phyloP scores from a whole-genome alignment of 2,113 vertebrate species.

The Cricetomys ansorgei region DNA sequence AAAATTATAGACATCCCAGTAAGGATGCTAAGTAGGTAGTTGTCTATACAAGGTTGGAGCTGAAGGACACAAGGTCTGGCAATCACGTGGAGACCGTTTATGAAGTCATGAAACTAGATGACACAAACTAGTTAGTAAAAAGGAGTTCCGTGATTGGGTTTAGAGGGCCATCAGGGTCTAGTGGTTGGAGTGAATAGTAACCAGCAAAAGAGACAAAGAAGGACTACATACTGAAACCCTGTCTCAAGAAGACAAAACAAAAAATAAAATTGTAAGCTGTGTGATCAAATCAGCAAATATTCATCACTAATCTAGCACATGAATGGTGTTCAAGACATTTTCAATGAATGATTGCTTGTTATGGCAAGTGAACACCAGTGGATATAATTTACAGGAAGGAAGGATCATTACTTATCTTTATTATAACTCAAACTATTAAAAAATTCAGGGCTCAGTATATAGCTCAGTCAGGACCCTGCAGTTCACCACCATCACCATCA shows the following conservation, averaged over 20 bases:
- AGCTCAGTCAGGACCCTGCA: neutral
- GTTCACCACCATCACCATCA: neutral
- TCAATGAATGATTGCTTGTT: neutral
- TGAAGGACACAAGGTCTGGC: neutral
- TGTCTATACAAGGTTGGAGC: neutral
- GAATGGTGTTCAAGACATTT: neutral
- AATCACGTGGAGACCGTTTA: neutral
- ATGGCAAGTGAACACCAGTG: neutral
- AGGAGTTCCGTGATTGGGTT: neutral
- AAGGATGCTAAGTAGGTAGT: neutral
- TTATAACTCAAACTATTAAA: conserved; percentile 29
- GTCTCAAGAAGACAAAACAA: neutral
- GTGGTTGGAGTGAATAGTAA: neutral
- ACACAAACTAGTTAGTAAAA: neutral
- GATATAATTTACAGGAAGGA: neutral
- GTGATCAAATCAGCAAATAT: neutral
- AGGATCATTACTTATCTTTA: conserved; percentile 12
- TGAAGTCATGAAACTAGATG: neutral
- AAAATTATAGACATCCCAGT: neutral
- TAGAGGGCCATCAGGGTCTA: neutral
- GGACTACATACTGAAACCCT: neutral
- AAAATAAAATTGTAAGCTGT: neutral
- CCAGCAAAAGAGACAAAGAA: neutral
- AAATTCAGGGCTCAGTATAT: neutral
- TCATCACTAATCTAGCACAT: neutral